Conservation (phyloP, 2,113 vertebrate genomes). For the Leptodactylus fuscus region DNA sequence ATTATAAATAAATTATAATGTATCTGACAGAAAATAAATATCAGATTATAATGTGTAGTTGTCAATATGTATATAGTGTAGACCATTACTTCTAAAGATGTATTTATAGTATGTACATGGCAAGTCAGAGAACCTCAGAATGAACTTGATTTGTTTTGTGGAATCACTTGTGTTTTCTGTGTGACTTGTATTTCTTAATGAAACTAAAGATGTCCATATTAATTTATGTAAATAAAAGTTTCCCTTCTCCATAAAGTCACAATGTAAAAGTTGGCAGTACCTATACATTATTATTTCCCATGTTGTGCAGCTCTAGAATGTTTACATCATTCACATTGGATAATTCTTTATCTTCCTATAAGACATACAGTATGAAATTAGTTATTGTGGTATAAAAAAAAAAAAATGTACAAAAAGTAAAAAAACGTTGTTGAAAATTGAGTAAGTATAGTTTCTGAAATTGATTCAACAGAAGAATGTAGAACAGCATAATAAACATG, state of each 20-base stretch:
- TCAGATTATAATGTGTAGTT: not conserved
- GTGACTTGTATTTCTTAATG: not conserved
- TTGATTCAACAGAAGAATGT: too few species aligned
- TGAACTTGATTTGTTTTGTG: not conserved
- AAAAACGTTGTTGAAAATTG: too few species aligned
- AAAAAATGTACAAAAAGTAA: too few species aligned
- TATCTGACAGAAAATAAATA: not conserved
- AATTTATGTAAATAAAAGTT: not conserved
- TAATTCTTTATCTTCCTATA: not conserved
- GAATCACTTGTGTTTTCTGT: not conserved
- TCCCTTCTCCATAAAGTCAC: not conserved
- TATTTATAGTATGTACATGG: not conserved
- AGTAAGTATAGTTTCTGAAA: not conserved
- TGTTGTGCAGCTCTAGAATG: not conserved
- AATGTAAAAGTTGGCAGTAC: not conserved
- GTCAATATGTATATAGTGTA: not conserved
- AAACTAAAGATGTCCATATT: not conserved
- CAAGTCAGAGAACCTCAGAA: not conserved
- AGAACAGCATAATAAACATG: not conserved
- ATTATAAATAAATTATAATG: too few species aligned
- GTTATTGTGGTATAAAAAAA: not conserved
- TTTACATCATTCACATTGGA: not conserved
- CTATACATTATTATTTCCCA: not conserved
- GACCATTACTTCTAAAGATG: not conserved
- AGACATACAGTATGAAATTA: not conserved